Evolutionary conservation across 2,797 vertebrate species (phyloP), one percentile per base, ranked within the genome.

Genomic region (Periophthalmus magnuspinnatus): DNA sequence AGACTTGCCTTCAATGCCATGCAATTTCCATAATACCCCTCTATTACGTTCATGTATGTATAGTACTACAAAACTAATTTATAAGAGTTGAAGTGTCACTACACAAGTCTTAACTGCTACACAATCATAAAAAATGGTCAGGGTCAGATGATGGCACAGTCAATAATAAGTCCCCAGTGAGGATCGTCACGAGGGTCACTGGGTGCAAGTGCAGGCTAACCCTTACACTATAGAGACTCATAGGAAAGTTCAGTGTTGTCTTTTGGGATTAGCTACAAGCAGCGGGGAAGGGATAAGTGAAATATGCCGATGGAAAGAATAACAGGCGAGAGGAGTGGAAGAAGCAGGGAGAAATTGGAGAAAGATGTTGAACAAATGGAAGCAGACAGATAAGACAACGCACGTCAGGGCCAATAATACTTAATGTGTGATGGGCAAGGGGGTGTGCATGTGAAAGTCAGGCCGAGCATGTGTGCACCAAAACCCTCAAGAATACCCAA

Each of bases 71-170:
- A 13, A 10, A 45, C 14, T 45, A 45, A 45, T 45, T 45, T 14
- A 45, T 13, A 2, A 13, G 41, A 52, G 48, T 9, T 52, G 48
- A 50, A 50, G 16, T 52, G 48, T n/a, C n/a, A 52, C 48, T 52
- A 16, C 16, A 52, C 7, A 52, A 6, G 48, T 7, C 81, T 84
- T 81, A 72, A 85, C 74, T 87, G 81, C 76, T 67, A 67, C 79
- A 64, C 79, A 79, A 81, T 79, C 81, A 72, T 67, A 58, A 62
- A 47, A 5, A 8, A 19, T 64, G 68, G 45, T 83, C 81, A 28
- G 61, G 73, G 78, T 89, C 86, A 87, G 76, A 76, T 89, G 84
- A 88, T 71, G 58, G 47, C 69, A 79, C 36, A 81, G 81, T 84
- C 81, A 22, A 11, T 36, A 80, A 79, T 84, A 79, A 83, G 67